Evolutionary conservation across 2,797 vertebrate species (phyloP).

Genomic region (Spondyliosoma cantharus): DNA sequence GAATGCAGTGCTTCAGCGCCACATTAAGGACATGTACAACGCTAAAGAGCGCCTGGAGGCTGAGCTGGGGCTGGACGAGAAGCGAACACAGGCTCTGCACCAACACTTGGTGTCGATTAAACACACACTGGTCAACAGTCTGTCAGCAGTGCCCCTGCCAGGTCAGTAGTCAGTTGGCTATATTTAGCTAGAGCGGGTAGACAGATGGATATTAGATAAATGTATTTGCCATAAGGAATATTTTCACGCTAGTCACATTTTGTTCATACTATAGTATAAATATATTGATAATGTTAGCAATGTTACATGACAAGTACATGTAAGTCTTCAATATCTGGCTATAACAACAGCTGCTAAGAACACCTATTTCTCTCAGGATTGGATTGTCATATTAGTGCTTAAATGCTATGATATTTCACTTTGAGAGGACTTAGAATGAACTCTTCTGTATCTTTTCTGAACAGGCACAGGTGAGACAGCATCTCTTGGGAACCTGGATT

Average conservation of each 20-base stretch:
- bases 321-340: background rate
- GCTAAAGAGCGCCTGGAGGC: conserved; percentile 97
- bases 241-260: background rate
- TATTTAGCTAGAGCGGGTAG: background rate
- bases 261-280: background rate
- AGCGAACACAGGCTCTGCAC: conserved; percentile 92
- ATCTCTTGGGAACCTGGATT: conserved; percentile 92
- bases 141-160: conserved; percentile 92
- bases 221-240: background rate
- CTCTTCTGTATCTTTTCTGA: background rate
- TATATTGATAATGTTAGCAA: background rate
- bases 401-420: background rate
- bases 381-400: background rate
- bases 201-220: background rate
- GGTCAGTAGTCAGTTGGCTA: conserved; percentile 77
- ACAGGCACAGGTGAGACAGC: conserved; percentile 94
- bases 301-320: background rate
- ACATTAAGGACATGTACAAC: conserved; percentile 96
- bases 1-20: conserved; percentile 94
- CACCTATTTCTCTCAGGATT: background rate
- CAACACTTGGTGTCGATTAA: conserved; percentile 93
- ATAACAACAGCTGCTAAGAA: background rate
- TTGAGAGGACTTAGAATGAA: background rate
- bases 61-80: conserved; percentile 93
- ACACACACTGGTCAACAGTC: conserved; percentile 91